These are phyloP conservation scores for Xiphorhynchus elegans DNA, from an alignment of 2,113 vertebrate genomes.

Conservation along the genomic window DNA sequence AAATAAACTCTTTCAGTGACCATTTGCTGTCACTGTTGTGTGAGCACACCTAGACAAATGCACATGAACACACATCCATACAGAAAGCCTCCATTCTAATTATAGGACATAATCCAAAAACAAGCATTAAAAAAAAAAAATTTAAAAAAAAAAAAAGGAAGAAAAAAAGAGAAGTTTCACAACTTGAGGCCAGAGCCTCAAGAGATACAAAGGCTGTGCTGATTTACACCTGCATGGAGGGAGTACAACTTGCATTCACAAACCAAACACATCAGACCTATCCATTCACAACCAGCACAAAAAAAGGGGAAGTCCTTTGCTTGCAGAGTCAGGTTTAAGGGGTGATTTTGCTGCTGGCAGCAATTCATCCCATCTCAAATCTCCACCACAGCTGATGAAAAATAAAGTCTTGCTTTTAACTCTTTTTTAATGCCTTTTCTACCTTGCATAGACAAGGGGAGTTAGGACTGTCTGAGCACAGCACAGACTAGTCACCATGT, in stretches of 20 bases:
- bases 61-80: fast-evolving
- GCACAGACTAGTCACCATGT: not conserved
- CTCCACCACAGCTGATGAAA: not conserved
- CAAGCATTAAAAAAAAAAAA: not conserved
- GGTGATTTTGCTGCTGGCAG: not conserved
- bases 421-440: not conserved
- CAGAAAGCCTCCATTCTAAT: not conserved
- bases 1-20: not conserved
- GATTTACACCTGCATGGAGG: fast-evolving
- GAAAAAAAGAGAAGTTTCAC: not conserved
- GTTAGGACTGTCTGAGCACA: not conserved
- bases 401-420: not conserved
- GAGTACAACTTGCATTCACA: not conserved
- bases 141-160: not conserved
- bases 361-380: not conserved
- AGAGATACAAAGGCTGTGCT: not conserved
- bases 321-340: not conserved
- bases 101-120: not conserved
- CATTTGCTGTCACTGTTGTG: not conserved
- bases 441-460: not conserved
- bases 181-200: not conserved
- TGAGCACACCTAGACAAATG: not conserved
- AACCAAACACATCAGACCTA: not conserved
- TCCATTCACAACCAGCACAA: not conserved
- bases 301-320: not conserved